Percentiles rank a stretch among this genome's conserved stretches.
Evolutionary conservation across 2,888 invertebrate genomes (phyloP).

Genomic region (Limenitis camilla): DNA sequence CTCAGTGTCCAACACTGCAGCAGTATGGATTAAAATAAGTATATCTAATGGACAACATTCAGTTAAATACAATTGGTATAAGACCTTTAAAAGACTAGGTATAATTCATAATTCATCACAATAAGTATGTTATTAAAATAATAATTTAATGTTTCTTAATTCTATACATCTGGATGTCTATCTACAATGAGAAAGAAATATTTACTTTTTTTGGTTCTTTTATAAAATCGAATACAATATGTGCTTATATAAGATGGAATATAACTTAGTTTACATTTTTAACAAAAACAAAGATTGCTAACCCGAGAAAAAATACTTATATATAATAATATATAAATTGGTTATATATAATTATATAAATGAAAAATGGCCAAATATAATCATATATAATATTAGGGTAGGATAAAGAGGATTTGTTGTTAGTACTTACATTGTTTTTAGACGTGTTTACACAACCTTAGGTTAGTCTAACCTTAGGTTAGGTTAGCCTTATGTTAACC

Average conservation of each 20-base stretch:
- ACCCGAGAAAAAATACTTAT: too few species aligned
- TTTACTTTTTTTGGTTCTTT: conserved; percentile 14
- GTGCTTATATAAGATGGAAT: conserved; percentile 2
- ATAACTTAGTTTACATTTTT: background rate
- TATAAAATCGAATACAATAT: background rate
- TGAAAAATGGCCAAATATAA: too few species aligned
- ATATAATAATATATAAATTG: too few species aligned
- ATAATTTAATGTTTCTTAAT: conserved; percentile 31
- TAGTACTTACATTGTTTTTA: too few species aligned
- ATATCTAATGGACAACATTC: conserved; percentile 19
- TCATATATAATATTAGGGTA: too few species aligned
- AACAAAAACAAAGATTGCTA: background rate
- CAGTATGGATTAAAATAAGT: conserved; percentile 11
- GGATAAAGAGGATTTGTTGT: too few species aligned
- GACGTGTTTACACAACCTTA: too few species aligned
- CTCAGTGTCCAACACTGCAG: background rate
- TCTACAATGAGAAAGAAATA: conserved; percentile 10
- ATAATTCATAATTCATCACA: conserved; percentile 30
- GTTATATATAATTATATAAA: too few species aligned
- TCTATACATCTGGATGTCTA: conserved; percentile 42
- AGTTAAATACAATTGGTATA: conserved; percentile 10
- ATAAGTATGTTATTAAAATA: conserved; percentile 40
- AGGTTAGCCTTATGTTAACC: too few species aligned
- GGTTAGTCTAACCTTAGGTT: too few species aligned
- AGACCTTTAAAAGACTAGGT: conserved; percentile 7